Percentiles rank a stretch among this genome's conserved stretches.
Conservation (phyloP, 2,888 invertebrate genomes). For the Agrotis segetum region DNA sequence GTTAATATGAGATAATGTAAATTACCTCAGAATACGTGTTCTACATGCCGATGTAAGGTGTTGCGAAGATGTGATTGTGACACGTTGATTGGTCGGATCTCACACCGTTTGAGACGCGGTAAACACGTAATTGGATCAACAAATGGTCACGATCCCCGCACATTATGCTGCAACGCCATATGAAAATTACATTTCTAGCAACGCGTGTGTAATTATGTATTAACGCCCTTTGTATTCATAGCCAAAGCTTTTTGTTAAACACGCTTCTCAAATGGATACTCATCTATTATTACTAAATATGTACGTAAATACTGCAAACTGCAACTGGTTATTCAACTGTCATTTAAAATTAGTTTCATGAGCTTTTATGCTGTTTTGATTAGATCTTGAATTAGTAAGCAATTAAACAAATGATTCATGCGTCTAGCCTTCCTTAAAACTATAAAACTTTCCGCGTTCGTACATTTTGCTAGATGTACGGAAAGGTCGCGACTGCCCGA, state of each 20-base stretch:
- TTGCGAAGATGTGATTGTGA: slow-evolving; percentile 68
- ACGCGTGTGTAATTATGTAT: slow-evolving; percentile 19
- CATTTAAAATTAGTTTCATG: slow-evolving; percentile 15
- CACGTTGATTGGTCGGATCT: slow-evolving; percentile 67
- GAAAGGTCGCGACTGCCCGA: slow-evolving; percentile 29
- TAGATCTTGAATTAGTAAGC: slow-evolving; percentile 5
- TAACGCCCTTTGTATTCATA: slow-evolving; percentile 29
- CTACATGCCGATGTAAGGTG: slow-evolving; percentile 62
- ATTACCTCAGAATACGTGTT: slow-evolving; percentile 76
- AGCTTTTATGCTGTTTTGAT: slow-evolving; percentile 13
- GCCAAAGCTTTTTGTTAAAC: slow-evolving; percentile 3
- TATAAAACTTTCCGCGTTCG: slow-evolving; percentile 7
- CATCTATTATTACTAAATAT: neutral
- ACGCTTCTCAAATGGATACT: slow-evolving; percentile 7
- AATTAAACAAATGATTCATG: neutral
- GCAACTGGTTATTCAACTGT: slow-evolving; percentile 26
- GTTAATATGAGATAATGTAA: slow-evolving; percentile 59
- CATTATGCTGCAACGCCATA: slow-evolving; percentile 60
- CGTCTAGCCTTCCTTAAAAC: slow-evolving; percentile 11
- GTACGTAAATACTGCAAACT: slow-evolving; percentile 1
- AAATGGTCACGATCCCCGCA: slow-evolving; percentile 69
- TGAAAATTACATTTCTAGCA: slow-evolving; percentile 57
- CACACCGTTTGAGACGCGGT: slow-evolving; percentile 60
- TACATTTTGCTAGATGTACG: neutral
- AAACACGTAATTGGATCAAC: slow-evolving; percentile 75